phyloP scores from a whole-genome alignment of 2,888 invertebrate genomes.

The Acrobasis suavella region DNA sequence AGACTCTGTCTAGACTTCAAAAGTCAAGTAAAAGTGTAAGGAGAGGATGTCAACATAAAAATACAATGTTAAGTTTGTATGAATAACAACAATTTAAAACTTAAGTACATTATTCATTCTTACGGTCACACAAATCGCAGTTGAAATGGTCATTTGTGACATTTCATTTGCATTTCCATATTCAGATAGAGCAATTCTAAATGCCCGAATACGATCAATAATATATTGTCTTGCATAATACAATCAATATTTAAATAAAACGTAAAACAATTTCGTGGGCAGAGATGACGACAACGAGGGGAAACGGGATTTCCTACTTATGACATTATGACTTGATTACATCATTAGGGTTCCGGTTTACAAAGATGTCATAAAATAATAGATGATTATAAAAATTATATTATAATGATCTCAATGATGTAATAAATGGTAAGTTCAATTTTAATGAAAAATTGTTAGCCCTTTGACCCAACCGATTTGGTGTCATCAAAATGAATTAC shows the following conservation, averaged over 20 bases:
- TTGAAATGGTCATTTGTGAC: neutral
- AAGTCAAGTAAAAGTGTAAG: constrained; percentile 55
- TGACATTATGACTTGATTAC: constrained; percentile 35
- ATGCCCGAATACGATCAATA: neutral
- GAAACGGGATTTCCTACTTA: constrained; percentile 54
- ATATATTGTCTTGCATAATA: neutral
- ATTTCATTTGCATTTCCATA: neutral
- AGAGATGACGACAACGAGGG: constrained; percentile 35
- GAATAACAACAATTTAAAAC: neutral
- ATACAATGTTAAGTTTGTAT: constrained; percentile 5
- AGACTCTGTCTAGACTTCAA: constrained; percentile 58
- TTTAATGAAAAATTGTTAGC: constrained; percentile 23
- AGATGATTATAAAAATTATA: neutral
- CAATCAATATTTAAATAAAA: neutral
- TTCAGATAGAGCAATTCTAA: neutral
- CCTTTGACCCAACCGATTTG: constrained; percentile 36
- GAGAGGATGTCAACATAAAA: constrained; percentile 1
- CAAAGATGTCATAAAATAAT: constrained; percentile 36
- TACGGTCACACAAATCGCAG: neutral
- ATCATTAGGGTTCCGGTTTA: constrained; percentile 43
- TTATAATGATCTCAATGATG: constrained; percentile 9
- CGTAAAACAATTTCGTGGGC: constrained; percentile 32
- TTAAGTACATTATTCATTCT: neutral
- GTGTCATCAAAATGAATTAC: constrained; percentile 45
- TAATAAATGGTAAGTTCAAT: constrained; percentile 1